Evolutionary conservation across 2,888 invertebrate species (phyloP), one percentile per base, ranked within the genome.

Genomic region (Melipona beecheii): DNA sequence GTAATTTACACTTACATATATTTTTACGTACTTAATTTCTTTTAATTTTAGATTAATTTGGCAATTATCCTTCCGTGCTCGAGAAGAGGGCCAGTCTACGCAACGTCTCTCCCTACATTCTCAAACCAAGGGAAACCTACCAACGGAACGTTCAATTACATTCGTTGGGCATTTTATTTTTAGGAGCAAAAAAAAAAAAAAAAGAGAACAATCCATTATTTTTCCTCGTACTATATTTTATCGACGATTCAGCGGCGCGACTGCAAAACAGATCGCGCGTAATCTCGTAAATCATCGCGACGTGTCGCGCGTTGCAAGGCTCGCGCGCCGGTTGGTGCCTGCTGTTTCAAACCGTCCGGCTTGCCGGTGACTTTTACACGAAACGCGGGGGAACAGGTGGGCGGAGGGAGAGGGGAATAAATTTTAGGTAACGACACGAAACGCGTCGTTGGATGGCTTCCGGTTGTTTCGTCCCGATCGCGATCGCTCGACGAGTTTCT

Each of bases 211-310:
- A 66, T 68, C 56, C 31, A 31, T 50, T 36, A 60, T 31, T 50
- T 56, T 54, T 31, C 56, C 50, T 15, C n/a, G 15, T 27, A 31
- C 65, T 27, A 56, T 43, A 36, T 27, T 81, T 81, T 56, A 66
- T 66, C 49, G 60, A 17, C 70, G 72, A 65, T 31, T 56, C 73
- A 24, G 31, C 56, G 49, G 24, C 66, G 64, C 68, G 56, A 36
- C 62, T 36, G 52, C 56, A 54, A 49, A 78, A 81, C 69, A 62
- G 54, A 81, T 74, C 62, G 65, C 52, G 65, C 68, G 83, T 81
- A 74, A 81, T 81, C 75, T 83, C 83, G 68, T 83, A 83, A 81
- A 81, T 83, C 83, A 76, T 81, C 43, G 75, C 60, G 56, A 60
- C 78, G 80, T 68, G 74, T 80, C 50, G 72, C 75, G 69, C 74